Evolutionary conservation across 2,888 invertebrate species (phyloP).

Genomic region (Deroplatys truncata): DNA sequence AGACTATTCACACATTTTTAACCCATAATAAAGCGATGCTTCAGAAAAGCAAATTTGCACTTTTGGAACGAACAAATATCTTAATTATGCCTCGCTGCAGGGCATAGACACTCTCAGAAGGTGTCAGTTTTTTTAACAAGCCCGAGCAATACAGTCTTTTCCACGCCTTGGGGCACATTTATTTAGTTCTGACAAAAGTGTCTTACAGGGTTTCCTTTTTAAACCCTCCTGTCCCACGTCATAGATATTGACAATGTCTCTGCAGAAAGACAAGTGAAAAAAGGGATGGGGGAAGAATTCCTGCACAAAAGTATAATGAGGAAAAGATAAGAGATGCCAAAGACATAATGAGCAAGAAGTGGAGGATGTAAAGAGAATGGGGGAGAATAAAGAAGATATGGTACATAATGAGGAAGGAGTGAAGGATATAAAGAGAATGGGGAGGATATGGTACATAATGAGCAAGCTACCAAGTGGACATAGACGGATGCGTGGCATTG

Average conservation of each 20-base stretch:
- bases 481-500: background rate
- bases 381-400: background rate
- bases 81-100: background rate
- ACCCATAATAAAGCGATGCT: background rate
- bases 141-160: background rate
- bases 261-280: background rate
- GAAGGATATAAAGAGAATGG: too few species aligned
- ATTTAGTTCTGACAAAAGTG: background rate
- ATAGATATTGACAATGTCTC: slow-evolving; percentile 11
- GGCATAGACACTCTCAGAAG: background rate
- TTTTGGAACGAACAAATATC: background rate
- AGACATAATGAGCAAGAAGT: slow-evolving; percentile 11
- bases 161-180: background rate
- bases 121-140: background rate
- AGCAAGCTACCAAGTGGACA: background rate
- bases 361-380: background rate
- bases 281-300: background rate
- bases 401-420: background rate
- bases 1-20: background rate
- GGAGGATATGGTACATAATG: background rate
- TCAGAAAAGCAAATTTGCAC: background rate
- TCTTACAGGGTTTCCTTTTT: background rate
- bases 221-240: background rate
- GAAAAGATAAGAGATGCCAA: background rate
- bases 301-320: background rate